Evolutionary conservation across 2,888 invertebrate genomes (phyloP).

Genomic region (Nezara viridula): DNA sequence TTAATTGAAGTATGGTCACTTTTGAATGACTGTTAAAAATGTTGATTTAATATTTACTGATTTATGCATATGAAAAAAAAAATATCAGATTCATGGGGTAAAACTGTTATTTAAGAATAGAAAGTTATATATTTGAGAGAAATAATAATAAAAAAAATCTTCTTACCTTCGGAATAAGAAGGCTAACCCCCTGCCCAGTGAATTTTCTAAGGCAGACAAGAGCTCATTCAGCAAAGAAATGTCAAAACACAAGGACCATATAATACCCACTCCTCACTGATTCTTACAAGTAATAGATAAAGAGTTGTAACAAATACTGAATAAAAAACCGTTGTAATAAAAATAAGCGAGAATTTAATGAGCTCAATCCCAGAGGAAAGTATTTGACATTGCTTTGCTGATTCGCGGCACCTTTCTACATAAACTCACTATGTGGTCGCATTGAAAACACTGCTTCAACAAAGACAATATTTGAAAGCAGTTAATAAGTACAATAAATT

Average conservation of each 20-base stretch:
- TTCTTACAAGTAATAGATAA: not conserved
- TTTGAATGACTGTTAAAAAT: not conserved
- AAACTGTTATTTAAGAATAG: not conserved
- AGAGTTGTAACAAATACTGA: not conserved
- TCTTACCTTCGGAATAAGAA: constrained; percentile 52
- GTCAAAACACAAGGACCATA: constrained; percentile 65
- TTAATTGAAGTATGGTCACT: not conserved
- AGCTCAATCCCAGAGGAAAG: constrained; percentile 59
- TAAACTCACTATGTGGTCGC: constrained; percentile 65
- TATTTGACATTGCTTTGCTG: constrained; percentile 68
- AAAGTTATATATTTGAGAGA: not conserved
- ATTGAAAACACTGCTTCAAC: constrained; percentile 63
- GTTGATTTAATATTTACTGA: not conserved
- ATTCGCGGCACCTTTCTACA: constrained; percentile 64
- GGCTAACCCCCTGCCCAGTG: constrained; percentile 51
- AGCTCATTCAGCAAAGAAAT: constrained; percentile 67
- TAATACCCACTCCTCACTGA: constrained; percentile 57
- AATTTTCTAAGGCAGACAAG: constrained; percentile 61
- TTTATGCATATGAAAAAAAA: not conserved
- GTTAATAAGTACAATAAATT: constrained; percentile 54
- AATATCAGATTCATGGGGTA: not conserved
- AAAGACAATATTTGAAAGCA: constrained; percentile 65
- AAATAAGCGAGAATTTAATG: not conserved
- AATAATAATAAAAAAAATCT: constrained; percentile 33
- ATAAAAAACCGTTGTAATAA: not conserved